Conservation (phyloP, 2,888 invertebrate genomes). For the Agapetus fuscipes region DNA sequence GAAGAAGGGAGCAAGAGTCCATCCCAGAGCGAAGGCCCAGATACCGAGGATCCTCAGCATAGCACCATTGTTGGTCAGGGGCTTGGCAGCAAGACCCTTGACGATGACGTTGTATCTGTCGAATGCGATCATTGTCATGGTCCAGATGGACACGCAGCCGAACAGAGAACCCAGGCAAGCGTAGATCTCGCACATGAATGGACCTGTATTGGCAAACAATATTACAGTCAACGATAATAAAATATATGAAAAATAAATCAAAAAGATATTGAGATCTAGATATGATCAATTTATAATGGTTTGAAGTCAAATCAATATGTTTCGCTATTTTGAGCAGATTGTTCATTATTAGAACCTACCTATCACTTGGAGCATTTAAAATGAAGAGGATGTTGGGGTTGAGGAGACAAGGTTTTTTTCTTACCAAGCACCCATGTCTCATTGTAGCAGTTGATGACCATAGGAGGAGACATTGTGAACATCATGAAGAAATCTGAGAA, state of each 20-base stretch:
- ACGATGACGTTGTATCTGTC: slow-evolving; percentile 94
- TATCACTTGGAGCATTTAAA: too few relatives aligned
- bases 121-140: slow-evolving; percentile 85
- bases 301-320: too few relatives aligned
- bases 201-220: slow-evolving; percentile 47
- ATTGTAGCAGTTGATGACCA: slow-evolving; percentile 76
- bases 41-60: slow-evolving; percentile 66
- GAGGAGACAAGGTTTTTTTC: too few relatives aligned
- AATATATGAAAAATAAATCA: too few relatives aligned
- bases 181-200: slow-evolving; percentile 80
- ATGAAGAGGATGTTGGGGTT: too few relatives aligned
- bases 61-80: slow-evolving; percentile 73
- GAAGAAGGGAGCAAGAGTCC: slow-evolving; percentile 77
- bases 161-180: slow-evolving; percentile 80
- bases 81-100: slow-evolving; percentile 77
- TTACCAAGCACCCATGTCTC: slow-evolving; percentile 62
- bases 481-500: slow-evolving; percentile 89
- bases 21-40: slow-evolving; percentile 66
- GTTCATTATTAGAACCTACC: too few relatives aligned
- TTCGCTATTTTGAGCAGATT: too few relatives aligned
- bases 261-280: too few relatives aligned
- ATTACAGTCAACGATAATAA: slow-evolving; percentile 1
- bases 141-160: slow-evolving; percentile 87
- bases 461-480: slow-evolving; percentile 70
- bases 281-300: too few relatives aligned